These are phyloP conservation scores for Parascotia fuliginaria DNA, from an alignment of 2,888 invertebrate genomes.

Conservation along the genomic window DNA sequence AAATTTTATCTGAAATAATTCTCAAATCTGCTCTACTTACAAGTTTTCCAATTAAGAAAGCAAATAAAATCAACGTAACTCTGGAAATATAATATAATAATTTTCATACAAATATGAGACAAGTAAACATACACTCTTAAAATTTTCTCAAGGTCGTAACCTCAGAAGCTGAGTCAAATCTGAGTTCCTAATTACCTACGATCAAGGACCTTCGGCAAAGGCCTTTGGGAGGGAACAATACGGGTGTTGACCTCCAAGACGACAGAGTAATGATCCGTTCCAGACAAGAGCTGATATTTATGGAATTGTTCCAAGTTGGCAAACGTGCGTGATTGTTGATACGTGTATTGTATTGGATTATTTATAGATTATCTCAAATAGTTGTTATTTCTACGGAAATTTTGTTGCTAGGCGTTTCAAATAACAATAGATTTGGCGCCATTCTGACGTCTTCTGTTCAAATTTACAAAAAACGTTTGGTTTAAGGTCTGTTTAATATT, in stretches of 20 bases:
- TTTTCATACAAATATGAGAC: not conserved
- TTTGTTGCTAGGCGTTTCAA: too few relatives aligned
- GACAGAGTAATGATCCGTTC: slow-evolving; percentile 1
- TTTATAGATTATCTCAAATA: not conserved
- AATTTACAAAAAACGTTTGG: too few relatives aligned
- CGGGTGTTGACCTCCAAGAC: slow-evolving; percentile 1
- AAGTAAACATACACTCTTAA: not conserved
- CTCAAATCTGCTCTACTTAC: too few relatives aligned
- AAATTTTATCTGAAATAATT: too few relatives aligned
- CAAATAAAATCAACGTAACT: not conserved
- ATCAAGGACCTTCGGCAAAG: slow-evolving; percentile 5
- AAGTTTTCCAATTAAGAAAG: not conserved
- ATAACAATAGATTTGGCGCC: too few relatives aligned
- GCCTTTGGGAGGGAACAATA: slow-evolving; percentile 2
- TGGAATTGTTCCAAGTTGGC: slow-evolving; percentile 19
- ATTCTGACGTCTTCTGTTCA: too few relatives aligned
- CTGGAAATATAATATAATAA: not conserved
- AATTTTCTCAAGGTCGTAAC: not conserved
- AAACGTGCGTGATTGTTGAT: not conserved
- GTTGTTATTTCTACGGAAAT: not conserved
- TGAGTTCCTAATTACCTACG: slow-evolving; percentile 7
- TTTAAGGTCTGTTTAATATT: too few relatives aligned
- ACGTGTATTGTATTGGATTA: not conserved
- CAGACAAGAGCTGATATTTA: slow-evolving; percentile 2
- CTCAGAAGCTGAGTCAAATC: slow-evolving; percentile 4